phyloP scores from a whole-genome alignment of 1,140 invertebrate species.

The Galendromus occidentalis region DNA sequence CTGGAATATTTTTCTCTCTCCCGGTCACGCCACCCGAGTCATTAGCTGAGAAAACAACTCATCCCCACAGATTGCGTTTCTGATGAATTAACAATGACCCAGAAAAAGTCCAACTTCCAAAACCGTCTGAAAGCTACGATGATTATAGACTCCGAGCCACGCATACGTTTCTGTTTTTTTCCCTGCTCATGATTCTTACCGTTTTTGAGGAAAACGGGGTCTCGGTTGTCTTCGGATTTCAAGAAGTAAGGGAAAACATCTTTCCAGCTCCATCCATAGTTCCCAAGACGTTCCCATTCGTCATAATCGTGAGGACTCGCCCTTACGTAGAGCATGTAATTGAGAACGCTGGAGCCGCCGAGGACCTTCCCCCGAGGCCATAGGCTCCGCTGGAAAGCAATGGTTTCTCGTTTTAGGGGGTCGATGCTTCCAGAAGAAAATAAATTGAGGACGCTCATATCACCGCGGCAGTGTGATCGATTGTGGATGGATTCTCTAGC shows the following conservation, averaged over 20 bases:
- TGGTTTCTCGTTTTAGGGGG: background rate
- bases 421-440: background rate
- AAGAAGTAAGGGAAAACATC: slow-evolving; percentile 69
- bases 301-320: slow-evolving; percentile 87
- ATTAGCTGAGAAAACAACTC: no score
- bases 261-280: slow-evolving; percentile 72
- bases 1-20: no score
- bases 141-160: no score
- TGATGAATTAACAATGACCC: no score
- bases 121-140: no score
- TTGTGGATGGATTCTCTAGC: no score
- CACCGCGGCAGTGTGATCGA: no score
- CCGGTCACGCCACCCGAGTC: no score
- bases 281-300: slow-evolving; percentile 69
- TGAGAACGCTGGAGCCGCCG: slow-evolving; percentile 64
- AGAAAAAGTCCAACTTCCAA: no score
- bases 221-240: slow-evolving; percentile 69
- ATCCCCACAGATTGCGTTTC: no score
- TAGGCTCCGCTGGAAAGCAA: slow-evolving; percentile 41
- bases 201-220: slow-evolving; percentile 53
- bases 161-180: no score
- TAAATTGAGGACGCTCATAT: no score
- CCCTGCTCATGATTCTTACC: slow-evolving; percentile 14
- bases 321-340: slow-evolving; percentile 90
- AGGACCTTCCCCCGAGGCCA: slow-evolving; percentile 63